Percentiles rank a stretch among this genome's conserved stretches.
These are phyloP conservation scores for Callipepla squamata DNA, from an alignment of 2,113 vertebrate species.

Conservation along the genomic window DNA sequence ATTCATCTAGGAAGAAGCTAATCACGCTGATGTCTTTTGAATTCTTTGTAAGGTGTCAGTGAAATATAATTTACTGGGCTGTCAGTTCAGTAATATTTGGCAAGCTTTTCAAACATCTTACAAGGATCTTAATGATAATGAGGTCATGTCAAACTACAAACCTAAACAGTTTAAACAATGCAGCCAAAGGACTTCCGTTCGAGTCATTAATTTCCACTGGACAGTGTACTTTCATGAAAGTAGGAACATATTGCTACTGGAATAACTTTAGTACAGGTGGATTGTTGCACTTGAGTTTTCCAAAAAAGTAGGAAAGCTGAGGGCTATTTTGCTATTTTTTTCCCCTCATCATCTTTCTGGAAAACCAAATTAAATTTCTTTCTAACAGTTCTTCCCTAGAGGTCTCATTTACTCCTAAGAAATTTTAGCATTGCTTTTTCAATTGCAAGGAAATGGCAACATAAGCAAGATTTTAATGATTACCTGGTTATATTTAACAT, in stretches of 20 bases:
- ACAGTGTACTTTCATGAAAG: not conserved
- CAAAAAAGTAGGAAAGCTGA: slow-evolving; percentile 15
- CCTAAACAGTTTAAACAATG: not conserved
- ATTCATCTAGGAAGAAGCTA: not conserved
- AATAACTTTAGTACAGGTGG: not conserved
- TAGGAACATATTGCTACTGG: not conserved
- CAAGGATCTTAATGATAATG: slow-evolving; percentile 41
- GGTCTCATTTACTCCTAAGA: slow-evolving; percentile 78
- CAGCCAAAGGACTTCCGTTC: not conserved
- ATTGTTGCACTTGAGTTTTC: not conserved
- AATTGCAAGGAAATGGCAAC: slow-evolving; percentile 71
- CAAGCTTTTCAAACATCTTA: slow-evolving; percentile 32
- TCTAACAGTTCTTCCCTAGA: slow-evolving; percentile 73
- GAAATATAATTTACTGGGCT: slow-evolving; percentile 22
- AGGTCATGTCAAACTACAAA: slow-evolving; percentile 20
- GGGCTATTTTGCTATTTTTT: not conserved
- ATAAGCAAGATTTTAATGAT: slow-evolving; percentile 77
- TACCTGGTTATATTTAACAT: slow-evolving; percentile 76
- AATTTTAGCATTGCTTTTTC: slow-evolving; percentile 72
- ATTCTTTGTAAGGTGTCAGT: not conserved
- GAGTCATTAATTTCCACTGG: not conserved
- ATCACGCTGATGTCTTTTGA: slow-evolving; percentile 36
- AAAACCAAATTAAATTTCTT: slow-evolving; percentile 63
- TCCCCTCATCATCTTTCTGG: not conserved
- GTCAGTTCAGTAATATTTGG: slow-evolving; percentile 46